phyloP scores from a whole-genome alignment of 2,113 vertebrate species.

The Rhinopomastus cyanomelas region DNA sequence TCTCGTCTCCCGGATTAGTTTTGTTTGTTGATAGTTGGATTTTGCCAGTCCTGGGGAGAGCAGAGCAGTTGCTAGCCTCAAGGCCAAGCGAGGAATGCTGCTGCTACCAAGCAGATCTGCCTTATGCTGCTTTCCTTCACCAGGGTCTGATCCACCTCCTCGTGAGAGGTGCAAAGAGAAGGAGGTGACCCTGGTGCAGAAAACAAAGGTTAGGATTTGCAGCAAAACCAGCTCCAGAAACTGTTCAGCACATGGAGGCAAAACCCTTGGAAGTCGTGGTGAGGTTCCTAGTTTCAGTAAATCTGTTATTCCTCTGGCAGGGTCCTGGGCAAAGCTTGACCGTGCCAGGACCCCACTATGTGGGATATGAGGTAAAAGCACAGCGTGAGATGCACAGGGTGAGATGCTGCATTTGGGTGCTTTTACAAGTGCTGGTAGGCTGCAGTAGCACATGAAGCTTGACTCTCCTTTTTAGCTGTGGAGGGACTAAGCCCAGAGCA shows the following conservation, averaged over 20 bases:
- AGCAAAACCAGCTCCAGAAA: not conserved
- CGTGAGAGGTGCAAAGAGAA: not conserved
- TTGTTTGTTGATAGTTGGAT: not conserved
- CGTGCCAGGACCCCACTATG: not conserved
- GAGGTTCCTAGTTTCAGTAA: constrained; percentile 10
- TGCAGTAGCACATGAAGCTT: not conserved
- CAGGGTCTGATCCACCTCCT: not conserved
- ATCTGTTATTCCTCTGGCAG: not conserved
- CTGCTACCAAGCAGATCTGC: not conserved
- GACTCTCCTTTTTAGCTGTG: not conserved
- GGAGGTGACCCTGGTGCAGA: not conserved
- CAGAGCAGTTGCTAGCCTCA: not conserved
- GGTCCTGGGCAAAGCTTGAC: not conserved
- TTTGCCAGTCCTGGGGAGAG: not conserved
- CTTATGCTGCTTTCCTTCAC: not conserved
- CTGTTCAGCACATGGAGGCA: not conserved
- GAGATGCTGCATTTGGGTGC: not conserved
- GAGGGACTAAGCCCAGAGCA: not conserved
- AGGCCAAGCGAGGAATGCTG: not conserved
- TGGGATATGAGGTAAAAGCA: not conserved
- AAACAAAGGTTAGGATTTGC: not conserved
- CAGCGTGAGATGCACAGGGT: not conserved
- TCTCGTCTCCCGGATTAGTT: not conserved
- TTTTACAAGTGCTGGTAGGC: not conserved
- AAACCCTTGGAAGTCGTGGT: not conserved